Conservation (phyloP, 2,797 vertebrate genomes). For the Periophthalmus magnuspinnatus region DNA sequence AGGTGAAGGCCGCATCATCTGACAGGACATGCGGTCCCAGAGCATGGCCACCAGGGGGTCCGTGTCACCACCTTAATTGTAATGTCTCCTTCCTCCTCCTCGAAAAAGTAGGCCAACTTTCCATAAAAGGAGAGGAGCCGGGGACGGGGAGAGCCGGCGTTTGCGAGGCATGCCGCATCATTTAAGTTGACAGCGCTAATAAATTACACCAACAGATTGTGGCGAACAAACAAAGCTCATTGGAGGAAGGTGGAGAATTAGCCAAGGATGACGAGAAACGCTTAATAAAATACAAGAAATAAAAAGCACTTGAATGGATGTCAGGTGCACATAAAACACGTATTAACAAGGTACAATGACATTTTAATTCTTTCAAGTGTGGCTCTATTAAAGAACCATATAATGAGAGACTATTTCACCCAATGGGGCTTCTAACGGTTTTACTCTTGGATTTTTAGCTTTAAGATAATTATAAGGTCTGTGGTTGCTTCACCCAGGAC, state of each 20-base stretch:
- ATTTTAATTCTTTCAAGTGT: conserved; percentile 1
- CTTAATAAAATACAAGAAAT: conserved; percentile 48
- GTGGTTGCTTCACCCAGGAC: neutral
- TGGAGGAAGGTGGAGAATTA: conserved; percentile 75
- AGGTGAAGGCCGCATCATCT: conserved; percentile 68
- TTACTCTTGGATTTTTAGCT: neutral
- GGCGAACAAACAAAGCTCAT: conserved; percentile 78
- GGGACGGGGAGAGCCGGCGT: conserved; percentile 31
- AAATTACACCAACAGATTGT: conserved; percentile 75
- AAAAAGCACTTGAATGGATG: conserved; percentile 51
- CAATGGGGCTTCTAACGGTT: neutral
- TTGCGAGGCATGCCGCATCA: conserved; percentile 67
- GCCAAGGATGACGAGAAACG: conserved; percentile 52
- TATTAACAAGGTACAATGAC: conserved; percentile 68
- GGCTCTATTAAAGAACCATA: conserved; percentile 1
- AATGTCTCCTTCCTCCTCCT: conserved; percentile 60
- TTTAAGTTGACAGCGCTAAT: conserved; percentile 74
- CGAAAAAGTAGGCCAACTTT: conserved; percentile 76
- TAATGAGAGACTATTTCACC: conserved; percentile 49
- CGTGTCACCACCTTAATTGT: conserved; percentile 69
- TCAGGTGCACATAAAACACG: conserved; percentile 39
- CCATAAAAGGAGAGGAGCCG: conserved; percentile 55
- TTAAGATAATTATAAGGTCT: neutral
- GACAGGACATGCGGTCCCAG: conserved; percentile 73
- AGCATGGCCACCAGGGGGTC: conserved; percentile 69